These are phyloP conservation scores for Coelinius sp. DNA, from an alignment of 2,888 invertebrate species.

Conservation along the genomic window DNA sequence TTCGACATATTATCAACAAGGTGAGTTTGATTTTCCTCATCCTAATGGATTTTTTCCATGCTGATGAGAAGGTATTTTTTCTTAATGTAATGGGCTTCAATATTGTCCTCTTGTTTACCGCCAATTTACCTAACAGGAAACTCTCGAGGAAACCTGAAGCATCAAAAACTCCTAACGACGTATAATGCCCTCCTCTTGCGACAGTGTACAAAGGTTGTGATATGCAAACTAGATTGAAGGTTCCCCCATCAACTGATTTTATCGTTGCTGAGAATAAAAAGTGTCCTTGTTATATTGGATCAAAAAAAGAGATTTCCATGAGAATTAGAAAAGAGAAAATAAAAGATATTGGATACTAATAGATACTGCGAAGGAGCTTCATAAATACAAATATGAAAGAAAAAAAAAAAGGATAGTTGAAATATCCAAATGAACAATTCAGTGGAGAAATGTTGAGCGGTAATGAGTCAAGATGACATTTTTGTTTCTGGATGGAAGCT, in stretches of 20 bases:
- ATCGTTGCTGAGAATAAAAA: background rate
- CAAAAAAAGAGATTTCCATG: background rate
- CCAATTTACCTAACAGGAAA: background rate
- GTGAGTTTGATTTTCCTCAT: too few relatives aligned
- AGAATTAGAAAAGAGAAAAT: background rate
- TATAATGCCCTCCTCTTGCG: background rate
- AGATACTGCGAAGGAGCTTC: too few relatives aligned
- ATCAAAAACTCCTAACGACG: background rate
- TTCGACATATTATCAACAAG: too few relatives aligned
- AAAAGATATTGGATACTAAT: too few relatives aligned
- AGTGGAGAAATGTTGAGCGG: too few relatives aligned
- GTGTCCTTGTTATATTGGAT: background rate
- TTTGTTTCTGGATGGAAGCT: too few relatives aligned
- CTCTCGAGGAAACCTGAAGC: too few relatives aligned
- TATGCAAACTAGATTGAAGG: background rate
- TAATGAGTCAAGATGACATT: too few relatives aligned
- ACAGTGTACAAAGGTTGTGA: background rate
- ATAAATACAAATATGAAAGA: too few relatives aligned
- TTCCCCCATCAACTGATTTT: background rate
- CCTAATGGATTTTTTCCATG: background rate
- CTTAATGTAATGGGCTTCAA: background rate
- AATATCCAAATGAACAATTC: too few relatives aligned
- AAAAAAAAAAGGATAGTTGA: too few relatives aligned
- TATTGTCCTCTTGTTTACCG: background rate
- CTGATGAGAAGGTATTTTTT: background rate